Percentiles rank a stretch among this genome's conserved stretches.
phyloP scores from a whole-genome alignment of 2,888 invertebrate species.

The Drosophila prolongata region DNA sequence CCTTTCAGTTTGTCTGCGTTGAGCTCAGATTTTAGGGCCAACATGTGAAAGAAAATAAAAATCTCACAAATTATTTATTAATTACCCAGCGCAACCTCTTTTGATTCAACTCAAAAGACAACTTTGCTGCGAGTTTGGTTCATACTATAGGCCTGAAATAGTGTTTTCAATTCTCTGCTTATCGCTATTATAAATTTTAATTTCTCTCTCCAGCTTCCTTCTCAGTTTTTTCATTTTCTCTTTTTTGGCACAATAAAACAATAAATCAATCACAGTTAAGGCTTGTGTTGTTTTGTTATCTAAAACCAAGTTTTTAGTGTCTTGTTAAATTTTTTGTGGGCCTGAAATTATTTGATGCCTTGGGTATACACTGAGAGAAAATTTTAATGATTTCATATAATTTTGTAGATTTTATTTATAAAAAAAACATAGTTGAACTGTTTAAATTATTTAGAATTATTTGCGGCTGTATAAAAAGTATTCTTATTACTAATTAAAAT shows the following conservation, averaged over 20 bases:
- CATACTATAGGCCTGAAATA: conserved; percentile 14
- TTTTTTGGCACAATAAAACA: conserved; percentile 70
- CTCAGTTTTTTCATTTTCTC: conserved; percentile 19
- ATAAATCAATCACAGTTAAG: conserved; percentile 72
- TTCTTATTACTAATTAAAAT: too few relatives aligned
- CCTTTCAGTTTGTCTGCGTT: conserved; percentile 35
- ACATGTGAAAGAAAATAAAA: conserved; percentile 60
- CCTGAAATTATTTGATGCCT: conserved; percentile 9
- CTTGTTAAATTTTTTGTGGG: conserved; percentile 51
- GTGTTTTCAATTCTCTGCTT: conserved; percentile 54
- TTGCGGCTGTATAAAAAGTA: too few relatives aligned
- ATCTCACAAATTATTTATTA: conserved; percentile 76
- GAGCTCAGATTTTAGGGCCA: conserved; percentile 50
- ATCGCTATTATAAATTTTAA: conserved; percentile 59
- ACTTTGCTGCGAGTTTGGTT: neutral
- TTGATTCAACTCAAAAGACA: conserved; percentile 10
- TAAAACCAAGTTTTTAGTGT: conserved; percentile 63
- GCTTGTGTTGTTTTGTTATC: conserved; percentile 58
- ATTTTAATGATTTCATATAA: too few relatives aligned
- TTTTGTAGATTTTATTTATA: too few relatives aligned
- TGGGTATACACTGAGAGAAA: conserved; percentile 10
- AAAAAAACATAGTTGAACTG: too few relatives aligned
- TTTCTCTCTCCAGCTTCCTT: conserved; percentile 28
- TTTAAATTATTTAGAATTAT: too few relatives aligned
- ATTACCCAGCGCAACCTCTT: conserved; percentile 52